These are phyloP conservation scores for Cephalopachus bancanus DNA, from an alignment of 2,797 vertebrate species.

Conservation along the genomic window DNA sequence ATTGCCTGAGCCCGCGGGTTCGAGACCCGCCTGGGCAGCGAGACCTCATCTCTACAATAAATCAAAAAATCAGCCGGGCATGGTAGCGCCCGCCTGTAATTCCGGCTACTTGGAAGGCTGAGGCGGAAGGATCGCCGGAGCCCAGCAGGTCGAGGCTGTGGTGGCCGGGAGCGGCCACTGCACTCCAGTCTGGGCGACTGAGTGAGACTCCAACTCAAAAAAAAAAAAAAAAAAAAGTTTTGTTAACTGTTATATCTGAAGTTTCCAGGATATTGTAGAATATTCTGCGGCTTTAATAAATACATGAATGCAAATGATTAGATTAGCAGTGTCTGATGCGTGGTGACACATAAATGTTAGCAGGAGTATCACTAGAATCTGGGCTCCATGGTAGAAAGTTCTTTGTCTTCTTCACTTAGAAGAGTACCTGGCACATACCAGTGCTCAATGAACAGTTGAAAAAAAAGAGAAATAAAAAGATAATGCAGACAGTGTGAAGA, in stretches of 20 bases:
- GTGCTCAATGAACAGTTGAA: not conserved
- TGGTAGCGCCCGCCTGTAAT: too few relatives aligned
- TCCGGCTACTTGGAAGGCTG: too few relatives aligned
- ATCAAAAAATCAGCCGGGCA: too few relatives aligned
- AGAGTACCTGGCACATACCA: not conserved
- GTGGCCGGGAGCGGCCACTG: too few relatives aligned
- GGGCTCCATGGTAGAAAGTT: not conserved
- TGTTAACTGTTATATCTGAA: not conserved
- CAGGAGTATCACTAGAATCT: not conserved
- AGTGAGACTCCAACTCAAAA: too few relatives aligned
- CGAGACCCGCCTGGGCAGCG: too few relatives aligned
- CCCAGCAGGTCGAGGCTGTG: too few relatives aligned
- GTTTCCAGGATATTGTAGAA: not conserved
- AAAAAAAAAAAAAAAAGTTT: not conserved
- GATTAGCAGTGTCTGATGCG: not conserved
- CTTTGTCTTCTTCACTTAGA: not conserved
- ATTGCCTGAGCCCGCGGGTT: too few relatives aligned
- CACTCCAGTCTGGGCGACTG: too few relatives aligned
- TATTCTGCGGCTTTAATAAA: conserved; percentile 4
- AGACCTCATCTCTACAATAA: too few relatives aligned
- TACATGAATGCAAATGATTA: not conserved
- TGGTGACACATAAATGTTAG: not conserved
- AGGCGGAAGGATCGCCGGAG: too few relatives aligned
- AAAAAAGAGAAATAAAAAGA: not conserved
- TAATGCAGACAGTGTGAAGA: not conserved